A percentile compares a stretch with the other conserved stretches of the same genome.
These are phyloP conservation scores for Abramis brama DNA, from an alignment of 2,113 vertebrate species.

Conservation along the genomic window DNA sequence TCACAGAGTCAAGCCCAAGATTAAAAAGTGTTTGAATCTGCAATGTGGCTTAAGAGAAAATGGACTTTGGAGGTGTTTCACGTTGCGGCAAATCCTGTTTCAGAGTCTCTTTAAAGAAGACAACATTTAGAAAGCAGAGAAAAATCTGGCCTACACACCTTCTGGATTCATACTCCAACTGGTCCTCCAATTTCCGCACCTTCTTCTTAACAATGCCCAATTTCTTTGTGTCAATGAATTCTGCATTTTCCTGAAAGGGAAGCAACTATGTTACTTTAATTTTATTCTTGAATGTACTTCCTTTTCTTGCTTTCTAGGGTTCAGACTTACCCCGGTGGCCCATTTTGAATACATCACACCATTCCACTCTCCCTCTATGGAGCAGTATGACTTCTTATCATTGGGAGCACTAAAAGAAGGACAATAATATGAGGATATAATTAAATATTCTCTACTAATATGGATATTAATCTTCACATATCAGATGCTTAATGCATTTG, in stretches of 20 bases:
- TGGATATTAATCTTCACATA: neutral
- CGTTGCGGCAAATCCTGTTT: neutral
- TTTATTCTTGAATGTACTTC: neutral
- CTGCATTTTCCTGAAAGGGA: slow-evolving; percentile 83
- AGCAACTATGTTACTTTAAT: neutral
- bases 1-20: neutral
- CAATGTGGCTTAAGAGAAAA: neutral
- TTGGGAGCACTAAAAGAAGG: slow-evolving; percentile 83
- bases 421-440: neutral
- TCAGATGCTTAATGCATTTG: neutral
- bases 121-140: neutral
- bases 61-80: neutral
- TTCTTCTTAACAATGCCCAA: slow-evolving; percentile 96
- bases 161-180: slow-evolving; percentile 92
- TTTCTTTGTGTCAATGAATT: slow-evolving; percentile 98
- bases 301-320: neutral
- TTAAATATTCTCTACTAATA: neutral
- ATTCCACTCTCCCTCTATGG: slow-evolving; percentile 98
- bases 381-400: slow-evolving; percentile 97
- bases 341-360: slow-evolving; percentile 96
- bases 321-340: slow-evolving; percentile 86
- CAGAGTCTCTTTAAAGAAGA: neutral
- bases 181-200: slow-evolving; percentile 95
- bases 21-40: neutral
- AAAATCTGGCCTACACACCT: slow-evolving; percentile 77